A percentile compares a stretch with the other conserved stretches of the same genome.
Conservation (phyloP, 2,797 vertebrate genomes). For the Holocentrus rufus region DNA sequence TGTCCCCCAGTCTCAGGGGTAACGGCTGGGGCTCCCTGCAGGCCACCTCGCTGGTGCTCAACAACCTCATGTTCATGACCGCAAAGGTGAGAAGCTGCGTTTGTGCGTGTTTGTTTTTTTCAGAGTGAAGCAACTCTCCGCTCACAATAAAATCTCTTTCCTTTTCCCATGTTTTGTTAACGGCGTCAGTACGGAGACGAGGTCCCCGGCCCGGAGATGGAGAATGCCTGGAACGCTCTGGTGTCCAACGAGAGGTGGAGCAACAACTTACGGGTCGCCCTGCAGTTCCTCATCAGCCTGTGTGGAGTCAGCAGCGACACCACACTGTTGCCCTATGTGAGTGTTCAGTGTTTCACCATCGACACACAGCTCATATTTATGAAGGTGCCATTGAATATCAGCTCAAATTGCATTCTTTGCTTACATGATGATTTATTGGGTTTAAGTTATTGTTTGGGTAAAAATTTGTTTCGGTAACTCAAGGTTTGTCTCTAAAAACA, state of each 20-base stretch:
- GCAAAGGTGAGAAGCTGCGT: slow-evolving; percentile 86
- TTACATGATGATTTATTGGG: no score
- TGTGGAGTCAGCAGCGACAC: slow-evolving; percentile 99
- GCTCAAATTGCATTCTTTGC: no score
- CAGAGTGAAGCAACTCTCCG: not conserved
- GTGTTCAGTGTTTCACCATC: slow-evolving; percentile 53
- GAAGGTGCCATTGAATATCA: no score
- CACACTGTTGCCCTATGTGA: slow-evolving; percentile 92
- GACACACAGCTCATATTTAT: no score
- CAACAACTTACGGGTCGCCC: slow-evolving; percentile 94
- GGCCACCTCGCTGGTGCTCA: slow-evolving; percentile 95
- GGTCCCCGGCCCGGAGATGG: slow-evolving; percentile 96
- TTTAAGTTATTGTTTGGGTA: no score
- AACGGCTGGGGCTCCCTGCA: slow-evolving; percentile 97
- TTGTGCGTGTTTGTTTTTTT: slow-evolving; percentile 14
- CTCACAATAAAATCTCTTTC: not conserved
- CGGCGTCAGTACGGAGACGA: slow-evolving; percentile 93
- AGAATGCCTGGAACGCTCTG: slow-evolving; percentile 97
- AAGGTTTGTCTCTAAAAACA: no score
- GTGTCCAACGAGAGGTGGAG: slow-evolving; percentile 98
- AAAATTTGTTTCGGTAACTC: no score
- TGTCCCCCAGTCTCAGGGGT: slow-evolving; percentile 87
- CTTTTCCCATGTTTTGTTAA: slow-evolving; percentile 4
- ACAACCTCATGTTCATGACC: slow-evolving; percentile 99
- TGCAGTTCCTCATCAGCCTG: slow-evolving; percentile 98